Evolutionary conservation across 2,888 invertebrate species (phyloP).

Genomic region (Xanthia togata): DNA sequence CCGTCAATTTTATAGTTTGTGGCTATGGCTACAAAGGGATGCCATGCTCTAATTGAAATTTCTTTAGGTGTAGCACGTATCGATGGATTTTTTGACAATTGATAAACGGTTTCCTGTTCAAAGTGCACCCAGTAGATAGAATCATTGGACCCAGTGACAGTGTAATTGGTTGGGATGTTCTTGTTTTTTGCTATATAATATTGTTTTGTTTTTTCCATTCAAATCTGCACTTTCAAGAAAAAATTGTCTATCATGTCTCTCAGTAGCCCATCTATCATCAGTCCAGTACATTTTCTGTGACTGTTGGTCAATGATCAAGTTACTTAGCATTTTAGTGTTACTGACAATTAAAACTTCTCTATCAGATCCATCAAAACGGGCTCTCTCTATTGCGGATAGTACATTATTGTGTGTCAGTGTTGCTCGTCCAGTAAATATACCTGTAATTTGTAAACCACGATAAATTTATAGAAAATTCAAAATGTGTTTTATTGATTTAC

Average conservation of each 20-base stretch:
- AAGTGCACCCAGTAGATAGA: neutral
- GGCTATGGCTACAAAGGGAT: neutral
- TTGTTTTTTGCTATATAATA: neutral
- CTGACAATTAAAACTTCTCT: neutral
- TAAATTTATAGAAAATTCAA: neutral
- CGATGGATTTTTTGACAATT: neutral
- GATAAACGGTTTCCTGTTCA: neutral
- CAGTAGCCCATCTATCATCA: neutral
- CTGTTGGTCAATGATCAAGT: neutral
- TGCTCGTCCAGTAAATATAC: neutral
- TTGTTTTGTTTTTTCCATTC: neutral
- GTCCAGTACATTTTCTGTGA: neutral
- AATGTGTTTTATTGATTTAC: neutral
- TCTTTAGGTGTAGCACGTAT: neutral
- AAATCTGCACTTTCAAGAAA: neutral
- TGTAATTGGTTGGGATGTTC: fast-evolving
- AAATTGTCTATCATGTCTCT: neutral
- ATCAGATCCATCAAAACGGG: neutral
- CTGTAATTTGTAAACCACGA: neutral
- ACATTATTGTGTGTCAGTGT: neutral
- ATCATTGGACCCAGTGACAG: neutral
- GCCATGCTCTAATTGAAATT: neutral
- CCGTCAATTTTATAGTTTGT: neutral
- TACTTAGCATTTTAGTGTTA: fast-evolving
- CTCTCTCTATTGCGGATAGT: neutral